phyloP scores from a whole-genome alignment of 2,888 invertebrate species.

The Aphidoletes aphidimyza region DNA sequence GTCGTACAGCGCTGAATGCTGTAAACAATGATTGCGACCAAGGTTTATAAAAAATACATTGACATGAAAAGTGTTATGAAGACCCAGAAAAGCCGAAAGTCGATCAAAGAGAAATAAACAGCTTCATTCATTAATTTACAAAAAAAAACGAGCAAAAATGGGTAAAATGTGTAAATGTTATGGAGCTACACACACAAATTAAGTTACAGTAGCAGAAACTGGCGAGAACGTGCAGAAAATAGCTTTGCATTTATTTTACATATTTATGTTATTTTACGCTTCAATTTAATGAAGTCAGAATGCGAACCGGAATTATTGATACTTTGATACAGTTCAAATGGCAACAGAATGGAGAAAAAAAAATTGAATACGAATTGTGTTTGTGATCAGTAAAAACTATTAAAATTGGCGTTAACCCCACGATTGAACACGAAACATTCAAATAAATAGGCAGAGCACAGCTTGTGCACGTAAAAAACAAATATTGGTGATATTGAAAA shows the following conservation, averaged over 20 bases:
- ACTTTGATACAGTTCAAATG: background rate
- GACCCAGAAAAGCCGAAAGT: background rate
- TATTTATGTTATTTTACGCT: no score
- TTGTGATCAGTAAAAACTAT: no score
- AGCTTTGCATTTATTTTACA: no score
- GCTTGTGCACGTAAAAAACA: background rate
- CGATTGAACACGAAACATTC: no score
- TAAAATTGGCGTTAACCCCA: no score
- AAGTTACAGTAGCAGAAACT: no score
- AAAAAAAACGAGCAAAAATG: background rate
- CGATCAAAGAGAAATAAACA: background rate
- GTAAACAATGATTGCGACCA: background rate
- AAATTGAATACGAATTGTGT: background rate
- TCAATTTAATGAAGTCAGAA: background rate
- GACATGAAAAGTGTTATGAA: background rate
- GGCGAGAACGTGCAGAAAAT: no score
- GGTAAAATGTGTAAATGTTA: background rate
- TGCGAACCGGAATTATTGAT: background rate
- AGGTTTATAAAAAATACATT: no score
- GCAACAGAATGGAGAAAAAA: background rate
- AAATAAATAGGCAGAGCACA: constrained; percentile 5
- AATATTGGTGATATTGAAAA: constrained; percentile 21
- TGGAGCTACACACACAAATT: no score
- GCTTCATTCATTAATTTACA: background rate
- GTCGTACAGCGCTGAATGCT: no score